Percentiles rank a stretch among this genome's conserved stretches.
Conservation (phyloP, 2,797 vertebrate genomes). For the Pogonophryne albipinna region DNA sequence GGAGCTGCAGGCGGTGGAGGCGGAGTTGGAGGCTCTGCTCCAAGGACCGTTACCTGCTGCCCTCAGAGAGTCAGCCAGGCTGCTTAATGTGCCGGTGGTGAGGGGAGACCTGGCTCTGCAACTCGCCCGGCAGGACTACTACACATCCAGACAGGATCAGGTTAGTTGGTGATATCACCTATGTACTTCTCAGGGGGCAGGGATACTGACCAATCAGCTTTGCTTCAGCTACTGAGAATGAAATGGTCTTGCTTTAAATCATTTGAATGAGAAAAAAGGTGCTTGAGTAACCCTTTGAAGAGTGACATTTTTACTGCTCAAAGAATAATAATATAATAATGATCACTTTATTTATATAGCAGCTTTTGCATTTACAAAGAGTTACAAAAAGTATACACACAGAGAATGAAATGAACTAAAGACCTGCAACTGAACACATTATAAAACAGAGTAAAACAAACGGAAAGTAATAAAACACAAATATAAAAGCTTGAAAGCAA, state of each 20-base stretch:
- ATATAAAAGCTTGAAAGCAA: too few relatives aligned
- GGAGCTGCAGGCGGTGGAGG: conserved; percentile 85
- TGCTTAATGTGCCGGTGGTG: conserved; percentile 88
- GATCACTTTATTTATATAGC: too few relatives aligned
- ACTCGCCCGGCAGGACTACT: conserved; percentile 87
- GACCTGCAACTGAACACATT: too few relatives aligned
- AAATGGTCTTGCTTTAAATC: not conserved
- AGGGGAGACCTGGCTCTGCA: conserved; percentile 88
- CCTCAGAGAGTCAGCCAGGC: conserved; percentile 87
- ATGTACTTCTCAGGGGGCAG: not conserved
- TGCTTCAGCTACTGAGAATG: not conserved
- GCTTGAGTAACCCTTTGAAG: not conserved
- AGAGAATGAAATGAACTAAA: too few relatives aligned
- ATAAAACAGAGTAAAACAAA: too few relatives aligned
- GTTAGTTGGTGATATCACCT: conserved; percentile 38
- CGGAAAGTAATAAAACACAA: too few relatives aligned
- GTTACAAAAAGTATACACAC: too few relatives aligned
- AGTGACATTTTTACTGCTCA: not conserved
- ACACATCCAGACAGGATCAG: conserved; percentile 87
- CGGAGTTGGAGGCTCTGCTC: conserved; percentile 86
- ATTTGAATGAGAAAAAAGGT: not conserved
- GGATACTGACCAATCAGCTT: not conserved
- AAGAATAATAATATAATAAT: too few relatives aligned
- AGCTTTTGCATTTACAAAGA: too few relatives aligned
- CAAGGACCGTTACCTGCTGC: conserved; percentile 84